A percentile compares a stretch with the other conserved stretches of the same genome.
Evolutionary conservation across 2,888 invertebrate species (phyloP).

Genomic region (Selenia dentaria): DNA sequence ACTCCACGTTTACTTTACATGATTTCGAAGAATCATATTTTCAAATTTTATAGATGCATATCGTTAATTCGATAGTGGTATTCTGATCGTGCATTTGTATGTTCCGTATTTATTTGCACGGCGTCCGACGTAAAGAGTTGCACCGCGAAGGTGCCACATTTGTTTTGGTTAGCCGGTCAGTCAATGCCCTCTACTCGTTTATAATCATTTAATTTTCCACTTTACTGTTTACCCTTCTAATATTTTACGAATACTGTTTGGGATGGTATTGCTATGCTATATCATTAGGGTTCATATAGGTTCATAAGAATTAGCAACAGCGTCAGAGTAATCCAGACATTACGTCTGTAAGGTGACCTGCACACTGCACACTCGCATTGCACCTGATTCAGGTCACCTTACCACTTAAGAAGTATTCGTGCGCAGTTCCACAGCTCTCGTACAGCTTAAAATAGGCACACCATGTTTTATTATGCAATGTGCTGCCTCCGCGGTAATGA

Average conservation of each 20-base stretch:
- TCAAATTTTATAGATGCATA: constrained; percentile 1
- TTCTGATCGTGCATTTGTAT: constrained; percentile 9
- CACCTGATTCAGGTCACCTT: constrained; percentile 14
- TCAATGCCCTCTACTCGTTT: constrained; percentile 57
- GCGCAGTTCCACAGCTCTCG: constrained; percentile 18
- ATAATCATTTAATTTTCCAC: constrained; percentile 49
- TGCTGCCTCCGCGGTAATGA: constrained; percentile 46
- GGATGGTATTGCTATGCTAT: constrained; percentile 42
- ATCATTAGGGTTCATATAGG: constrained; percentile 38
- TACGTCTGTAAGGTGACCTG: constrained; percentile 17
- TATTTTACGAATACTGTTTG: constrained; percentile 47
- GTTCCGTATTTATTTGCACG: constrained; percentile 24
- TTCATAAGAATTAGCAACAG: constrained; percentile 32
- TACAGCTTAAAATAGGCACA: constrained; percentile 32
- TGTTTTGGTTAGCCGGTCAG: constrained; percentile 48
- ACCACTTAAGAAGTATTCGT: constrained; percentile 1
- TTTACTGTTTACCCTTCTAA: constrained; percentile 55
- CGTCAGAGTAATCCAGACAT: constrained; percentile 10
- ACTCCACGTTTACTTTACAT: constrained; percentile 6
- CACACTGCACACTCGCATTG: not conserved
- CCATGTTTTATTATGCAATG: constrained; percentile 42
- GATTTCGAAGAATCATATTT: constrained; percentile 1
- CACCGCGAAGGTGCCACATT: constrained; percentile 40
- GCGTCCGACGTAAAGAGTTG: constrained; percentile 7
- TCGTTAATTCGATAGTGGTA: constrained; percentile 1